These are phyloP conservation scores for Sarcophaga bullata DNA, from an alignment of 1,140 invertebrate genomes.

Conservation along the genomic window DNA sequence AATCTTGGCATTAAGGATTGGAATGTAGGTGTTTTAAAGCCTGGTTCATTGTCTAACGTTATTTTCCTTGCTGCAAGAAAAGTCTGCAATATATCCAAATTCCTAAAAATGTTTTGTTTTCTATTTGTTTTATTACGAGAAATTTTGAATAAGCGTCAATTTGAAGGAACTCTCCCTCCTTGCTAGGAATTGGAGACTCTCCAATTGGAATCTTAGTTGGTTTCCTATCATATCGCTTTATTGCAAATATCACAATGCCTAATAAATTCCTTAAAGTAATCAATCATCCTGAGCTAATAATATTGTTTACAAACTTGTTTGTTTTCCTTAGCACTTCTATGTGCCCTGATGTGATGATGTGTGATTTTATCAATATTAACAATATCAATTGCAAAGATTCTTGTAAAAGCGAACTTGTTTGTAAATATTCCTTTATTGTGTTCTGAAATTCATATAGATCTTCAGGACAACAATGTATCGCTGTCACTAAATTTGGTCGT, in stretches of 20 bases:
- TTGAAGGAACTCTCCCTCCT: not conserved
- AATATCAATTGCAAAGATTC: slow-evolving; percentile 25
- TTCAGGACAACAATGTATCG: slow-evolving; percentile 29
- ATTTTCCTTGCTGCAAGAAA: slow-evolving; percentile 26
- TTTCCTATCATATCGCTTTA: not conserved
- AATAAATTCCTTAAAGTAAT: slow-evolving; percentile 43
- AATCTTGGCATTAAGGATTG: slow-evolving; percentile 40
- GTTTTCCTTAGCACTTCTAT: slow-evolving; percentile 42
- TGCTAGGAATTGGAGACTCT: not conserved
- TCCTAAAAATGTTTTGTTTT: slow-evolving; percentile 43
- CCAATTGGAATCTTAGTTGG: slow-evolving; percentile 2
- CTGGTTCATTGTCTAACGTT: slow-evolving; percentile 39
- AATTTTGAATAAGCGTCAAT: slow-evolving; percentile 44
- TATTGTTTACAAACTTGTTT: slow-evolving; percentile 37
- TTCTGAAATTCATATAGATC: slow-evolving; percentile 26
- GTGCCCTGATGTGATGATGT: slow-evolving; percentile 43
- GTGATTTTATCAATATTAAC: slow-evolving; percentile 30
- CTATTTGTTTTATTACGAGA: slow-evolving; percentile 43
- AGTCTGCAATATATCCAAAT: slow-evolving; percentile 36
- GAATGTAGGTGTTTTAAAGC: slow-evolving; percentile 29
- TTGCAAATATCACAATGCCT: slow-evolving; percentile 42
- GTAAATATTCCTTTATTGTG: slow-evolving; percentile 23
- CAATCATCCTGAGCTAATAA: slow-evolving; percentile 39
- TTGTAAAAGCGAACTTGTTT: not conserved
- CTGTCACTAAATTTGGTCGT: slow-evolving; percentile 13